Evolutionary conservation across 1,140 invertebrate species (phyloP), one percentile per base, ranked within the genome.

Genomic region (Psix sp.): DNA sequence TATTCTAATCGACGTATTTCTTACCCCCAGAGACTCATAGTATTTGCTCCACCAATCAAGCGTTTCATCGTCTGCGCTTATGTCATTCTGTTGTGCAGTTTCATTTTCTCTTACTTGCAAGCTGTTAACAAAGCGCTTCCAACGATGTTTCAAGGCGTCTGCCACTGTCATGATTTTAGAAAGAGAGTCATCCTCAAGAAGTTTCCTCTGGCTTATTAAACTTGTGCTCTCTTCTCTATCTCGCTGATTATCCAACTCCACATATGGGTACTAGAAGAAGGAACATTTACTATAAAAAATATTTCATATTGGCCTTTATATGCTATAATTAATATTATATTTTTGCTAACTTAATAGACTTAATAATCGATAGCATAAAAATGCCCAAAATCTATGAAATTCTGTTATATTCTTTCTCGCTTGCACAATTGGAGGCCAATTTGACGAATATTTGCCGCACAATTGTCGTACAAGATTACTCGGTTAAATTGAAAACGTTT

Each of bases 21-120:
- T 66, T 82, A 89, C 90, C 80, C 89, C 85, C 18, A 90, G 46
- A 0, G 92, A 93, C 31, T 89, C 89, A 75, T 91, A 92, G 82
- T 93, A 95, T 88, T 93, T 93, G 45, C 88, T 91, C 94, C 94
- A 95, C 94, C 94, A 95, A 84, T 94, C 92, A 57, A 89, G 82
- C 26, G 88, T 88, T 17, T 89, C 87, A 60, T 89, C 86, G 26
- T 89, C 87, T n/a, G 31, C 45, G 9, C 24, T 52, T 40, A 39
- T 33, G 15, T 77, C 65, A 40, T 45, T 70, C 11, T 52, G n/a
- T 48, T 13, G 5, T 5, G 6, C 13, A 13, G 2, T 13, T 1
- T 77, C 13, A 45, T 48, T 21, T 74, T 21, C 17, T 45, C 20
- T 39, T 7, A 5, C 26, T 18, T 6, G 13, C 1, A 13, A 36